Base-by-base conservation (phyloP, 2,888 invertebrate genomes). In the Elgonia sp. region DNA sequence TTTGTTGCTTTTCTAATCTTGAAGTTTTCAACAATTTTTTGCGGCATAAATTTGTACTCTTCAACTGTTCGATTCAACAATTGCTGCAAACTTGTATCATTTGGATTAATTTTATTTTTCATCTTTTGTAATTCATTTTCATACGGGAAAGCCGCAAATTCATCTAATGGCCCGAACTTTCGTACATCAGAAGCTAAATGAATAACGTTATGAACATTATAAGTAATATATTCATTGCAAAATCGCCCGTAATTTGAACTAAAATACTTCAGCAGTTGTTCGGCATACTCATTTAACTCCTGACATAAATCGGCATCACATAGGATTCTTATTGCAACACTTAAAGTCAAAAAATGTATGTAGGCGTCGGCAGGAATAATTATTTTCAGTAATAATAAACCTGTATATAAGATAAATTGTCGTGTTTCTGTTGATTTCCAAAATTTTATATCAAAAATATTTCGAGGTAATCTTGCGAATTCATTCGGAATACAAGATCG, bases 381-480 rank as follows among this genome's bases (percentile, higher is more conserved):
- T 12, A 63, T 9, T 63, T 63, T 63, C 9, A 63, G 18, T 9
- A 63, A 63, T n/a, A 63, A n/a, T 63, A 63, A 39, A 12, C 63
- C 63, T 8, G 63, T 63, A n/a, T 69, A 70, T 18, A 70, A 39
- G 0, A 70, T 0, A 70, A 70, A 70, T 55, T 70, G 70, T n/a
- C 70, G 55, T 29, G 2, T 20, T 12, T 70, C 55, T 0, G 70
- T 70, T 8, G 55, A 53, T 10, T 70, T 70, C 46, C 70, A 70
- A 14, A 70, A 70, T 70, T 55, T 55, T 4, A 70, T 55, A 9
- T 70, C 70, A 55, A 70, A 69, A 21, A 69, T 69, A n/a, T 50
- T 69, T 2, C 69, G 20, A 53, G 53, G 53, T 16, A 50, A 10
- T 53, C 53, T 53, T n/a, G 53, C 53, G 16, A 53, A 53, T 53